These are phyloP conservation scores for Coecobrya sp. DNA, from an alignment of 2,888 invertebrate species.

Conservation along the genomic window DNA sequence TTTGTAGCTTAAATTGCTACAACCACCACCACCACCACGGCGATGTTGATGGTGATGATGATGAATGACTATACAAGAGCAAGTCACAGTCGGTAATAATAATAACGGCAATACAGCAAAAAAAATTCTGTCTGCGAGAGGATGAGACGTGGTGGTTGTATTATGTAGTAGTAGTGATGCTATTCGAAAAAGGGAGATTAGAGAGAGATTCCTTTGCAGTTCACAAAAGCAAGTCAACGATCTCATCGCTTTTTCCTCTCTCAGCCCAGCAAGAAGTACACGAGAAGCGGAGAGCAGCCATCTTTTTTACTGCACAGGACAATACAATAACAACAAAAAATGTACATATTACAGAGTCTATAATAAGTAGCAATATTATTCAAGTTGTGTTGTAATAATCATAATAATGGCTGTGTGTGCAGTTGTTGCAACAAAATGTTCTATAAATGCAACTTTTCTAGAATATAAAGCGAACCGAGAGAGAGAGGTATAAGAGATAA, in stretches of 20 bases:
- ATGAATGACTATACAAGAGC: conserved; percentile 46
- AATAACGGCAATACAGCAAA: conserved; percentile 41
- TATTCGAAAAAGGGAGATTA: conserved; percentile 31
- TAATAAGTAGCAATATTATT: conserved; percentile 54
- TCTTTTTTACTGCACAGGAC: conserved; percentile 43
- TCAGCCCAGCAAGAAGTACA: not conserved
- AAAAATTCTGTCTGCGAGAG: not conserved
- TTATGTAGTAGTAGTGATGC: not conserved
- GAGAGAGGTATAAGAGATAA: conserved; percentile 36
- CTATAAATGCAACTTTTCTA: conserved; percentile 54
- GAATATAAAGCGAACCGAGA: not conserved
- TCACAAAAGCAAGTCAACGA: conserved; percentile 57
- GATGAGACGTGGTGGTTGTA: not conserved
- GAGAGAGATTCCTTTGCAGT: conserved; percentile 30
- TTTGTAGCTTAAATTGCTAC: not conserved
- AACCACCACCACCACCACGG: not conserved
- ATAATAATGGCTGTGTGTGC: conserved; percentile 27
- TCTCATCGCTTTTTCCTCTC: conserved; percentile 35
- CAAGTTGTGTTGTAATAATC: conserved; percentile 53
- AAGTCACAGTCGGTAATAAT: conserved; percentile 8
- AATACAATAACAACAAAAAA: not conserved
- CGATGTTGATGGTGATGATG: conserved; percentile 42
- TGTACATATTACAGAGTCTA: conserved; percentile 22
- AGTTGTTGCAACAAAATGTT: conserved; percentile 58
- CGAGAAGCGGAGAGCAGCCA: conserved; percentile 59